phyloP scores from a whole-genome alignment of 2,113 vertebrate species.

The Siniperca chuatsi region DNA sequence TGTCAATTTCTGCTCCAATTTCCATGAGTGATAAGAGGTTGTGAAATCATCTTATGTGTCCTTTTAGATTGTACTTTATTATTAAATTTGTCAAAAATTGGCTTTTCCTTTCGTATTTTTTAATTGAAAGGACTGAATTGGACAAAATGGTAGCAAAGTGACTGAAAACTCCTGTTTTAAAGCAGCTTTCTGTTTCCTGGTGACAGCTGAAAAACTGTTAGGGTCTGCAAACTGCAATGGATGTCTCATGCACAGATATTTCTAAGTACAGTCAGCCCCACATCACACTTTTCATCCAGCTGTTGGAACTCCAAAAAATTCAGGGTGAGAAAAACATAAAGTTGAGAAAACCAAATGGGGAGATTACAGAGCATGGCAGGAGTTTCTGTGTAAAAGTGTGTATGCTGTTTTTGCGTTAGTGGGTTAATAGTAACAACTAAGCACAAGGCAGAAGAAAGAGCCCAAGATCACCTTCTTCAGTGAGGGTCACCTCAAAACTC shows the following conservation, averaged over 20 bases:
- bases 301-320: slow-evolving; percentile 75
- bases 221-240: slow-evolving; percentile 90
- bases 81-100: slow-evolving; percentile 4
- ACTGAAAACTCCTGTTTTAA: slow-evolving; percentile 63
- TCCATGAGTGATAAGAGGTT: not conserved
- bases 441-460: slow-evolving; percentile 93
- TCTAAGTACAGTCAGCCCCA: slow-evolving; percentile 89
- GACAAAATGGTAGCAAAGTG: slow-evolving; percentile 50
- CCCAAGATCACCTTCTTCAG: slow-evolving; percentile 99
- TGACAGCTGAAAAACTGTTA: slow-evolving; percentile 84
- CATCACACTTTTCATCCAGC: slow-evolving; percentile 89
- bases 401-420: slow-evolving; percentile 96
- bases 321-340: slow-evolving; percentile 70
- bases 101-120: slow-evolving; percentile 6
- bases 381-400: slow-evolving; percentile 91
- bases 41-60: not conserved
- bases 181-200: slow-evolving; percentile 63
- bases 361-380: slow-evolving; percentile 88
- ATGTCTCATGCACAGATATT: slow-evolving; percentile 99
- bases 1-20: slow-evolving; percentile 46
- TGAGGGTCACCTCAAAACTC: slow-evolving; percentile 99
- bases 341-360: slow-evolving; percentile 86
- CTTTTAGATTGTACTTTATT: slow-evolving; percentile 32
- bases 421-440: slow-evolving; percentile 91
- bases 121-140: slow-evolving; percentile 6